Evolutionary conservation across 1,140 invertebrate genomes (phyloP), one percentile per base, ranked within the genome.

Genomic region (Centruroides vittatus): DNA sequence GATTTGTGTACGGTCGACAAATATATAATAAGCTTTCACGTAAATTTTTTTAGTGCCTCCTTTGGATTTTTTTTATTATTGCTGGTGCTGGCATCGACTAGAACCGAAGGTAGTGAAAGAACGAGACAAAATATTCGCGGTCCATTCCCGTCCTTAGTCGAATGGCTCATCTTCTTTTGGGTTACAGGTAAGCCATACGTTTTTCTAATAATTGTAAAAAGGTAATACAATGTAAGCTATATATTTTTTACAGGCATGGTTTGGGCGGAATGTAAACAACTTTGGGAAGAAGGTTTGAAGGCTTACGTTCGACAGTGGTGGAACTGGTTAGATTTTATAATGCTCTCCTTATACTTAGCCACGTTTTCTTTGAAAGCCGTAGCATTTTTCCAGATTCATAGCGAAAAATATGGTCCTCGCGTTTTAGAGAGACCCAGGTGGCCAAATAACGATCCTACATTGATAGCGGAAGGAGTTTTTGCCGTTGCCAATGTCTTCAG

Each of bases 251-350:
- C 36, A 78, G 78, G 78, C 60, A 69, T 80, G 65, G 77, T 81
- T 62, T 81, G 79, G 79, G 72, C 78, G 6, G 80, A 81, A 70
- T 77, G 80, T 59, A 81, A 81, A 63, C 79, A 81, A 68, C 67
- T 81, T 4, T 81, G 79, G 78, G 75, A 79, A 66, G 77, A 78
- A 65, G 80, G 80, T 5, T 72, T 78, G 1, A 74, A 76, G 57
- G 76, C 78, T 36, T 81, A 81, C 61, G 72, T 78, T 12, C 73
- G 72, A 4, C 79, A 81, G 62, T 78, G 79, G 78, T 81, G 79
- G 80, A 81, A 81, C 66, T 78, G 80, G 67, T 67, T 81, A 35
- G 80, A 81, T 67, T 81, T 81, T 68, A 75, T 78, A 62, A 80
- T 80, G n/a, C 78, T 80, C 61, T 73, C 77, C n/a, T 70, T 81